These are phyloP conservation scores for Prosopocoilus inquinatus DNA, from an alignment of 2,888 invertebrate species.

Conservation along the genomic window DNA sequence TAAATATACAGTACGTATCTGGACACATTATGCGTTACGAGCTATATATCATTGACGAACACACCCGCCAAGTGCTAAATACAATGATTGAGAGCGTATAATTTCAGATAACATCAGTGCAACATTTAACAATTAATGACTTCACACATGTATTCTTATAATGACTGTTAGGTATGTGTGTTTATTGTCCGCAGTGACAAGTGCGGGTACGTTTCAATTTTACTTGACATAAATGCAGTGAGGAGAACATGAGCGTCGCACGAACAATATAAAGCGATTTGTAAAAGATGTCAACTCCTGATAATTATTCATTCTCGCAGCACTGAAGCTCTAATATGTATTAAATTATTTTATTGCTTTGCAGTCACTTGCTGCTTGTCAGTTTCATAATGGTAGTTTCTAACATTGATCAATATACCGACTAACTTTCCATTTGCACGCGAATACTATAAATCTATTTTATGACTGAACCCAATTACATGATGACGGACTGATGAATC, in stretches of 20 bases:
- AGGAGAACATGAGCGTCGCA: too few species aligned
- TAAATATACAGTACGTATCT: conserved; percentile 41
- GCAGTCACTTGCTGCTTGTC: conserved; percentile 17
- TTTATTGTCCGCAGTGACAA: too few species aligned
- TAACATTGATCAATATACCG: conserved; percentile 33
- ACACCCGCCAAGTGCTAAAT: conserved; percentile 43
- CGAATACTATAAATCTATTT: conserved; percentile 36
- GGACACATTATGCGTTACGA: conserved; percentile 43
- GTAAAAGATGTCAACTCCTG: too few species aligned
- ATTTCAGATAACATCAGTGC: conserved; percentile 40
- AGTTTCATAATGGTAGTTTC: conserved; percentile 1
- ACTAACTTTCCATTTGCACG: conserved; percentile 30
- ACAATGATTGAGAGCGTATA: conserved; percentile 44
- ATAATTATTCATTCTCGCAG: too few species aligned
- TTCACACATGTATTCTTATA: conserved; percentile 33
- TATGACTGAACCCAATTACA: conserved; percentile 36
- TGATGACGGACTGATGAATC: conserved; percentile 34
- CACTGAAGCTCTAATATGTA: not conserved
- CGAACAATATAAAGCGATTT: too few species aligned
- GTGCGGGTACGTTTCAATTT: too few species aligned
- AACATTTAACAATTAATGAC: conserved; percentile 40
- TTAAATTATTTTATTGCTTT: conserved; percentile 17
- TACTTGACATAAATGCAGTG: too few species aligned
- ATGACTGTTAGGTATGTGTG: too few species aligned
- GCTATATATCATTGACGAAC: conserved; percentile 41